Evolutionary conservation across 2,888 invertebrate genomes (phyloP), one percentile per base, ranked within the genome.

Genomic region (Eutolmus rufibarbis): DNA sequence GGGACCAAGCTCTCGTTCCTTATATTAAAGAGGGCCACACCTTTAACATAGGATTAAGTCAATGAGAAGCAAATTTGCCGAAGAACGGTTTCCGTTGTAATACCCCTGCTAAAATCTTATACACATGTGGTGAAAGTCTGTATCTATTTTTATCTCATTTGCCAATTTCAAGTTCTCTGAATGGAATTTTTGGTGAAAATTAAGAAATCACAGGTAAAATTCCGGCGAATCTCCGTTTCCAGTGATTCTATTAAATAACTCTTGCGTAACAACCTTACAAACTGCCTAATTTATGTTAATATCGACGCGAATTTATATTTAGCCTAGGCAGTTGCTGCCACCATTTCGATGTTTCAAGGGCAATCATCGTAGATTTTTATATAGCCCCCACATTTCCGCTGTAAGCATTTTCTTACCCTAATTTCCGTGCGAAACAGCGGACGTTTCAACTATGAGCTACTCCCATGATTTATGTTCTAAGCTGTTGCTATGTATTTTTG

Each of bases 301-400:
- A 78, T 78, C 46, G 78, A 23, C n/a, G 23, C 23, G 23, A 43
- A 43, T 78, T 43, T 78, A 78, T 78, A 78, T 78, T 78, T 78
- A 78, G 43, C 78, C 40, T 43, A 43, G 23, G 57, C 57, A 19
- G 23, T 23, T 57, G 57, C 23, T 57, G 57, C 23, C 66, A 66
- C 12, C 8, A 28, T 66, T 66, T 78, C 23, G 4, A 9, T 9
- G 5, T 43, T 78, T 78, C 78, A 78, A 78, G 78, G 78, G 78
- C 43, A 23, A 40, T 78, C 43, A 43, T 19, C 66, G 23, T 66
- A n/a, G 19, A 78, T 23, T 43, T 78, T 78, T 9, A 43, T 19
- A 43, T 2, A 23, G 78, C 78, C 78, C 46, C 37, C 78, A 23
- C 78, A 78, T 78, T 78, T 78, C 78, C 78, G 78, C 43, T 66